These are phyloP conservation scores for Datnioides undecimradiatus DNA, from an alignment of 2,113 vertebrate species.

Conservation along the genomic window DNA sequence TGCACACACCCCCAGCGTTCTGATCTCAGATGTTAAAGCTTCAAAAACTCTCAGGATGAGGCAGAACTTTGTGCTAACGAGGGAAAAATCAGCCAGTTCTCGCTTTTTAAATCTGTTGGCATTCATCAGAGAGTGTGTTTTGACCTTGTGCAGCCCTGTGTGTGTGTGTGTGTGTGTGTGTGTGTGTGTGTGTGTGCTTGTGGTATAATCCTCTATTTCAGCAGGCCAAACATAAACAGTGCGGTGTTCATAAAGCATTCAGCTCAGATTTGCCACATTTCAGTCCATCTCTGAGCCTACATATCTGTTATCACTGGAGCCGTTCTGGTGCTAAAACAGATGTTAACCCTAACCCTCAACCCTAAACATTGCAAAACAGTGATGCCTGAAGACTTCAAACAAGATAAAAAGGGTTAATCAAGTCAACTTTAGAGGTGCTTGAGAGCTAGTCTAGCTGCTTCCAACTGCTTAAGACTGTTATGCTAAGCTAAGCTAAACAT, in stretches of 20 bases:
- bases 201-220: background rate
- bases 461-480: no score
- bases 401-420: no score
- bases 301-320: background rate
- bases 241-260: background rate
- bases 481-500: no score
- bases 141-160: slow-evolving; percentile 4
- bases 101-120: slow-evolving; percentile 21
- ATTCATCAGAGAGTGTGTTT: background rate
- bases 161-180: slow-evolving; percentile 16
- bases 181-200: background rate
- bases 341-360: no score
- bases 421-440: no score
- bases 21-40: slow-evolving; percentile 3
- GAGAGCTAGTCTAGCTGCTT: no score
- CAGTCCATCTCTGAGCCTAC: background rate
- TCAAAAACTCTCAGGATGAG: slow-evolving; percentile 24
- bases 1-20: background rate
- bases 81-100: slow-evolving; percentile 28
- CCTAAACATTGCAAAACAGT: no score
- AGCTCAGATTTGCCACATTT: background rate
- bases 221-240: background rate
- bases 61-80: slow-evolving; percentile 37
- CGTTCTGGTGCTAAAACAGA: no score
- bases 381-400: no score